phyloP scores from a whole-genome alignment of 2,113 vertebrate genomes.

The Mesitornis unicolor region DNA sequence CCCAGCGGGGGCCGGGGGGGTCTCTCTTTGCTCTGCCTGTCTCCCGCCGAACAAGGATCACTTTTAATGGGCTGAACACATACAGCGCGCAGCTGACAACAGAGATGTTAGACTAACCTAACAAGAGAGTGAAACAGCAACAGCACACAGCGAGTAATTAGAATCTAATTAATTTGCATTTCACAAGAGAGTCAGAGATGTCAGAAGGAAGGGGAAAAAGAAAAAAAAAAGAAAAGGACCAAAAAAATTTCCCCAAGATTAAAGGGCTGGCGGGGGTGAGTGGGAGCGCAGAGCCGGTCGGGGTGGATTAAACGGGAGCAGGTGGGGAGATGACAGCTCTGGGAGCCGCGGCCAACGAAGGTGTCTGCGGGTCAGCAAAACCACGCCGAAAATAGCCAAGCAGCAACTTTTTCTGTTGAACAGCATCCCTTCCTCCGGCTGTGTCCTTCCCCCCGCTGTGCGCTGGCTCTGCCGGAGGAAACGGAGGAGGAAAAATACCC shows the following conservation, averaged over 20 bases:
- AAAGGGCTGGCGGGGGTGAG: conserved; percentile 61
- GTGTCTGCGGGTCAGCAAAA: not conserved
- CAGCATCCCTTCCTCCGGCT: not conserved
- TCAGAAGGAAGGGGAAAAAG: not conserved
- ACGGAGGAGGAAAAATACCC: too few species aligned
- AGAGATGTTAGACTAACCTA: conserved; percentile 58
- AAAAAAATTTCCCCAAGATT: not conserved
- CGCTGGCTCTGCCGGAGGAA: not conserved
- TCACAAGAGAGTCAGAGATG: conserved; percentile 71
- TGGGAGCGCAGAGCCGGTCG: not conserved
- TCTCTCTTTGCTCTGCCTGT: not conserved
- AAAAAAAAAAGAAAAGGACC: not conserved
- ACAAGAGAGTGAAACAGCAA: conserved; percentile 54
- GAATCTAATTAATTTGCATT: conserved; percentile 83
- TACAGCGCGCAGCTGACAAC: conserved; percentile 32
- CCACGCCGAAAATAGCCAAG: not conserved
- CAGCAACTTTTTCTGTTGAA: not conserved
- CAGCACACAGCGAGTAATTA: conserved; percentile 76
- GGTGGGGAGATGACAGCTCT: conserved; percentile 50
- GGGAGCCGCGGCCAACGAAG: not conserved
- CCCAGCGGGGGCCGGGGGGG: not conserved
- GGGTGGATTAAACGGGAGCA: conserved; percentile 47
- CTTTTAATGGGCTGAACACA: conserved; percentile 40
- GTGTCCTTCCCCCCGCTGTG: not conserved
- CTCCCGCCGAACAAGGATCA: not conserved